Conservation (phyloP, 2,113 vertebrate genomes). For the Myodes glareolus region DNA sequence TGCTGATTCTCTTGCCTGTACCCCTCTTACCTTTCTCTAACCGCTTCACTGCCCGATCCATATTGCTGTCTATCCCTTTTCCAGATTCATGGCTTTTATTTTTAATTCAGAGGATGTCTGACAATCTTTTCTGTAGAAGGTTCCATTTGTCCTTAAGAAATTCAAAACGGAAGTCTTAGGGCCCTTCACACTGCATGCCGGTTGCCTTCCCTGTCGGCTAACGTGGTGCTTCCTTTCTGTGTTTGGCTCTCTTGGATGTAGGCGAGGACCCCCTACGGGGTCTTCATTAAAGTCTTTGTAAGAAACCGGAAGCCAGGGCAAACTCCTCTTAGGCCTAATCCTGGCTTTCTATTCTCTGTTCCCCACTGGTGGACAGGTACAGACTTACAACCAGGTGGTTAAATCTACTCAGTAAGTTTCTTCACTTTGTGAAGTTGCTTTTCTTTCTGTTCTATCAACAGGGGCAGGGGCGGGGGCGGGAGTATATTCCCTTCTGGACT, state of each 20-base stretch:
- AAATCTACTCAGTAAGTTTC: constrained; percentile 81
- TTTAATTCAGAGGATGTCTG: neutral
- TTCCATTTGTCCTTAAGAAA: neutral
- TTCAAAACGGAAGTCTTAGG: neutral
- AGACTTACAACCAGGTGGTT: constrained; percentile 56
- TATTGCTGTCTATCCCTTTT: neutral
- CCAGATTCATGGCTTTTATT: neutral
- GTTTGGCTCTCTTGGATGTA: neutral
- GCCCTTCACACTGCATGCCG: neutral
- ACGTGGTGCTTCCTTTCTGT: neutral
- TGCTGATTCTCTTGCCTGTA: neutral
- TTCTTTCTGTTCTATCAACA: constrained; percentile 79
- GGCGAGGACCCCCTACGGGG: neutral
- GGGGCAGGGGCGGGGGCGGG: constrained; percentile 24
- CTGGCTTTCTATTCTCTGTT: neutral
- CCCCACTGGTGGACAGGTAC: neutral
- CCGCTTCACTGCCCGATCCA: neutral
- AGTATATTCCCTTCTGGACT: constrained; percentile 66
- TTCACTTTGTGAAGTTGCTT: constrained; percentile 75
- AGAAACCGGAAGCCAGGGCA: neutral
- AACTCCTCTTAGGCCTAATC: neutral
- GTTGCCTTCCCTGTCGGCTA: neutral
- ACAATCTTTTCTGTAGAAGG: neutral
- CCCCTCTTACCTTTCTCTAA: neutral
- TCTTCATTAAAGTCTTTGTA: neutral